Conservation (phyloP, 2,113 vertebrate genomes). For the Oxyura jamaicensis region DNA sequence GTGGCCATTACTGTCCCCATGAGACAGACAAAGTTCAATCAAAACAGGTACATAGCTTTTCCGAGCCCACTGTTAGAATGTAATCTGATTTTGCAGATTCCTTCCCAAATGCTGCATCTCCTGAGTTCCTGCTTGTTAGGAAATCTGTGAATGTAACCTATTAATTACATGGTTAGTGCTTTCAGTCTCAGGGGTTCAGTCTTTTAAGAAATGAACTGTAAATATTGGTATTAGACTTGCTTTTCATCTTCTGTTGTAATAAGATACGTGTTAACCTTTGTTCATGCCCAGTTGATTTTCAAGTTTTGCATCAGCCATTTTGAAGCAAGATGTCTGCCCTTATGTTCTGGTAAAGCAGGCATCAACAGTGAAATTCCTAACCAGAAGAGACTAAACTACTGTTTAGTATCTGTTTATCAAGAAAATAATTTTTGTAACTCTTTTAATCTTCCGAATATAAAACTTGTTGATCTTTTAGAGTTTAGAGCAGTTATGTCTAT, state of each 20-base stretch:
- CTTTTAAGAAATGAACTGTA: background rate
- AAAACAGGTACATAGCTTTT: background rate
- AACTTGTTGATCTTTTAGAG: background rate
- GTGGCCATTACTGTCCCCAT: background rate
- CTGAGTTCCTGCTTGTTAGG: background rate
- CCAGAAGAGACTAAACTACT: background rate
- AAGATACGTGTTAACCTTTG: background rate
- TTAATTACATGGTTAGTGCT: background rate
- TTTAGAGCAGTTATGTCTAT: background rate
- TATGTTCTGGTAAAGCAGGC: background rate
- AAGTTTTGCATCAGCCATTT: background rate
- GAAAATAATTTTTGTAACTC: background rate
- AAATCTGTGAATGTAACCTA: background rate
- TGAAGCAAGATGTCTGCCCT: background rate
- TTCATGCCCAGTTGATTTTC: background rate
- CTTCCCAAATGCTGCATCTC: background rate
- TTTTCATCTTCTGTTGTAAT: background rate
- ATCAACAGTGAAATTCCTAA: background rate
- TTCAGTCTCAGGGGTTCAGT: background rate
- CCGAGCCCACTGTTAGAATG: background rate
- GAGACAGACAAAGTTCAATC: background rate
- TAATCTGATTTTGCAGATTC: background rate
- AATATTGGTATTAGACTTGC: background rate
- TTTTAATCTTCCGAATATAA: background rate
- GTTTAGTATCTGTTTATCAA: background rate